A percentile compares a stretch with the other conserved stretches of the same genome.
These are phyloP conservation scores for Setophaga coronata DNA, from an alignment of 2,113 vertebrate species.

Conservation along the genomic window DNA sequence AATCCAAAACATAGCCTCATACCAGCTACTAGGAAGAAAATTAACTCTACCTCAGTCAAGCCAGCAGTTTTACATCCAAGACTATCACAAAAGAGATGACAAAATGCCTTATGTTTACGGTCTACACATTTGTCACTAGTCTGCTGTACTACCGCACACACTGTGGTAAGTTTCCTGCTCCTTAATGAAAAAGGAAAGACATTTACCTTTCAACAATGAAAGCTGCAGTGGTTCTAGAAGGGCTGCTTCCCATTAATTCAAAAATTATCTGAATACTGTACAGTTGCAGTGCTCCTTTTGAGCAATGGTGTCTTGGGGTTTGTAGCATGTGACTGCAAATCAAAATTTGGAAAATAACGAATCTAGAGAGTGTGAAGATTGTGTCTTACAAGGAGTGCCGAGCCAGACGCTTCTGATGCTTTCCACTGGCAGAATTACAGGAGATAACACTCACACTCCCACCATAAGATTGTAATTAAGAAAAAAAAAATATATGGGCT, in stretches of 20 bases:
- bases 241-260: background rate
- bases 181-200: background rate
- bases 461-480: background rate
- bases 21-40: background rate
- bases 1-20: background rate
- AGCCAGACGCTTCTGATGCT: background rate
- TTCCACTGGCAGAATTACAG: background rate
- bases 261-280: background rate
- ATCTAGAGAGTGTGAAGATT: background rate
- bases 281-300: background rate
- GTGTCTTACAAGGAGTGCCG: fast-evolving
- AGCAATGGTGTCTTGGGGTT: background rate
- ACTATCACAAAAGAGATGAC: background rate
- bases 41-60: background rate
- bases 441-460: background rate
- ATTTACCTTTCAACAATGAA: background rate
- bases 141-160: background rate
- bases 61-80: background rate
- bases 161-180: background rate
- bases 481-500: background rate
- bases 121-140: background rate
- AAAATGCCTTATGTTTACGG: constrained; percentile 8
- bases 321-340: background rate
- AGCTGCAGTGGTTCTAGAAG: background rate
- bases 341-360: background rate